These are phyloP conservation scores for Leptinotarsa undecemlineata DNA, from an alignment of 1,140 invertebrate species.

Conservation along the genomic window DNA sequence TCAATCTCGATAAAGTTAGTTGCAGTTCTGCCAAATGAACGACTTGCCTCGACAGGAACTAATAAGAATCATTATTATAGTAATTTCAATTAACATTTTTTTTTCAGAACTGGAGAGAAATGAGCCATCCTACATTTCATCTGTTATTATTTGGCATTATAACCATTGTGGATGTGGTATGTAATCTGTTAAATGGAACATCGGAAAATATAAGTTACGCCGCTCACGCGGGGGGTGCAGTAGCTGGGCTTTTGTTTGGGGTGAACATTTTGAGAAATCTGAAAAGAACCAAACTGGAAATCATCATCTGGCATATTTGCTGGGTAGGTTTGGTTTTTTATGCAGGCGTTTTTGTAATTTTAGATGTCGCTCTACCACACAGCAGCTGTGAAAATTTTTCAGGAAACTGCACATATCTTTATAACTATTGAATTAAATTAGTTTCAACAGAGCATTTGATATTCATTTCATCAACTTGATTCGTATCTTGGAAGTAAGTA, in stretches of 20 bases:
- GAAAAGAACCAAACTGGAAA: constrained; percentile 83
- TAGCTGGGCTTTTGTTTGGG: constrained; percentile 85
- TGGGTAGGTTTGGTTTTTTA: constrained; percentile 61
- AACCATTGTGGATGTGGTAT: constrained; percentile 69
- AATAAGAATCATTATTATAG: too few species aligned
- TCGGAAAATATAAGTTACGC: constrained; percentile 74
- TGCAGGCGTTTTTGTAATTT: neutral
- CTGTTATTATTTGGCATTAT: constrained; percentile 77
- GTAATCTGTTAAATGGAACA: constrained; percentile 77
- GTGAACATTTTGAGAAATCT: constrained; percentile 89
- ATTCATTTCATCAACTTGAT: too few species aligned
- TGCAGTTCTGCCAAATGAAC: too few species aligned
- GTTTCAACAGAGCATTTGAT: too few species aligned
- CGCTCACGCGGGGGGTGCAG: constrained; percentile 81
- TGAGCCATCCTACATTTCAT: constrained; percentile 84
- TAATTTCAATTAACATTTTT: neutral
- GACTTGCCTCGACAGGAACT: too few species aligned
- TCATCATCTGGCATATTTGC: constrained; percentile 79
- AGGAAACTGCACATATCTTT: too few species aligned
- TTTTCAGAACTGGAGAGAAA: constrained; percentile 85
- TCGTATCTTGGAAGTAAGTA: too few species aligned
- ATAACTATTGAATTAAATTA: too few species aligned
- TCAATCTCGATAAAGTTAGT: too few species aligned
- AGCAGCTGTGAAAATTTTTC: too few species aligned
- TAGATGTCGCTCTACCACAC: neutral